Conservation (phyloP, 2,888 invertebrate genomes). For the Nomada ferruginata region DNA sequence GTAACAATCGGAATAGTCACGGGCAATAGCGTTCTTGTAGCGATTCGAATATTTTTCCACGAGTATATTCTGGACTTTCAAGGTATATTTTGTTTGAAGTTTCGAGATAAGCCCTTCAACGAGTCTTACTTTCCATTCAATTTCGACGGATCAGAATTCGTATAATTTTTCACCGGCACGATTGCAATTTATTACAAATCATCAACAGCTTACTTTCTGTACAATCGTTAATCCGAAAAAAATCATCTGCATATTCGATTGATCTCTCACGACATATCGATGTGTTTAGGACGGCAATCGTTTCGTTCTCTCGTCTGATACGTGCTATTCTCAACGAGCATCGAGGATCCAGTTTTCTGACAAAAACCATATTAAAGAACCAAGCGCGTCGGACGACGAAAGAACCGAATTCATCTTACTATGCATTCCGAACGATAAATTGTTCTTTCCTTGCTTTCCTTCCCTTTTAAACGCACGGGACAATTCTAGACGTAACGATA, state of each 20-base stretch:
- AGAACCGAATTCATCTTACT: slow-evolving; percentile 24
- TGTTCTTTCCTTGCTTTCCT: slow-evolving; percentile 4
- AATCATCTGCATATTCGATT: slow-evolving; percentile 40
- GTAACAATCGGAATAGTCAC: slow-evolving; percentile 9
- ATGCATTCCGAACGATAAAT: slow-evolving; percentile 16
- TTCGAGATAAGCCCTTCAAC: neutral
- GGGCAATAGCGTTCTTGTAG: slow-evolving; percentile 1
- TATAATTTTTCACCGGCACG: slow-evolving; percentile 20
- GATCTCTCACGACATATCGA: slow-evolving; percentile 74
- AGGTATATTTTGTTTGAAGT: slow-evolving; percentile 1
- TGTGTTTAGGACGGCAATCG: slow-evolving; percentile 81
- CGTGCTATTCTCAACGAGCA: slow-evolving; percentile 41
- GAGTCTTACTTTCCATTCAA: slow-evolving; percentile 22
- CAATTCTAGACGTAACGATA: slow-evolving; percentile 60
- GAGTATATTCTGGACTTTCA: neutral
- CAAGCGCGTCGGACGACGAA: slow-evolving; percentile 17
- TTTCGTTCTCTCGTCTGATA: slow-evolving; percentile 55
- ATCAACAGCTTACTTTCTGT: slow-evolving; percentile 38
- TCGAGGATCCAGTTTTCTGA: slow-evolving; percentile 40
- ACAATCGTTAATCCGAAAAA: slow-evolving; percentile 36
- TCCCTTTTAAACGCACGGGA: slow-evolving; percentile 16
- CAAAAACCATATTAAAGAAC: slow-evolving; percentile 48
- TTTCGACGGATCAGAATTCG: slow-evolving; percentile 56
- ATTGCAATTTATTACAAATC: slow-evolving; percentile 25
- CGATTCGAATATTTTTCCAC: slow-evolving; percentile 1